Percentiles rank a stretch among this genome's conserved stretches.
Conservation (phyloP, 2,888 invertebrate species). For the Pammene fasciana region DNA sequence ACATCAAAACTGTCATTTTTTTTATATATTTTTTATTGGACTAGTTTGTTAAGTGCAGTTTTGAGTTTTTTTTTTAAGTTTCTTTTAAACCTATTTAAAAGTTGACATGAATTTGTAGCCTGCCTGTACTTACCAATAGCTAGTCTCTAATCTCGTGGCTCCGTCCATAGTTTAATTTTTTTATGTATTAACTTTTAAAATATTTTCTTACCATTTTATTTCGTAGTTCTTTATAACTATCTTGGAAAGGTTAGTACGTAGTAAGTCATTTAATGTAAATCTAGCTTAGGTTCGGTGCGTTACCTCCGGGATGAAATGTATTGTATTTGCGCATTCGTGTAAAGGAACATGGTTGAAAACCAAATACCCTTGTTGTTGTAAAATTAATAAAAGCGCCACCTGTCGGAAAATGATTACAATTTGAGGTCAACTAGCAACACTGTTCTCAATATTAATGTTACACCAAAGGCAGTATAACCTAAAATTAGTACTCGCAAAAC, state of each 20-base stretch:
- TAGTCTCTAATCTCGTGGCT: constrained; percentile 52
- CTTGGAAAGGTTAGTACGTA: constrained; percentile 38
- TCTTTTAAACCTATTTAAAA: background rate
- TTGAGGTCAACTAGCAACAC: background rate
- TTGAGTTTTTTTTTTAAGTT: background rate
- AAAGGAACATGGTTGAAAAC: constrained; percentile 1
- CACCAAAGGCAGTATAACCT: background rate
- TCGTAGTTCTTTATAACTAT: constrained; percentile 27
- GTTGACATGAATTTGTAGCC: constrained; percentile 20
- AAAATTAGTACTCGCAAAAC: too few relatives aligned
- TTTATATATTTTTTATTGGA: too few relatives aligned
- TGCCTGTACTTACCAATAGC: constrained; percentile 45
- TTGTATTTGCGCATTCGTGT: constrained; percentile 13
- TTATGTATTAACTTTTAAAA: constrained; percentile 36
- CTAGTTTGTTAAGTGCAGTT: background rate
- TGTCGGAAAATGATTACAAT: background rate
- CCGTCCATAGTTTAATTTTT: constrained; percentile 55
- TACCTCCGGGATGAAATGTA: constrained; percentile 21
- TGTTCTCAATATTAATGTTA: background rate
- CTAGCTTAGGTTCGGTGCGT: constrained; percentile 36
- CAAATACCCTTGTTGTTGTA: background rate
- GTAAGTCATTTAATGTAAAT: constrained; percentile 41
- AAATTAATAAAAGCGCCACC: constrained; percentile 11
- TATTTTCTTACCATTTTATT: constrained; percentile 48
- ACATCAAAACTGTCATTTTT: too few relatives aligned